Evolutionary conservation across 2,797 vertebrate species (phyloP).

Genomic region (Hydrolagus colliei): DNA sequence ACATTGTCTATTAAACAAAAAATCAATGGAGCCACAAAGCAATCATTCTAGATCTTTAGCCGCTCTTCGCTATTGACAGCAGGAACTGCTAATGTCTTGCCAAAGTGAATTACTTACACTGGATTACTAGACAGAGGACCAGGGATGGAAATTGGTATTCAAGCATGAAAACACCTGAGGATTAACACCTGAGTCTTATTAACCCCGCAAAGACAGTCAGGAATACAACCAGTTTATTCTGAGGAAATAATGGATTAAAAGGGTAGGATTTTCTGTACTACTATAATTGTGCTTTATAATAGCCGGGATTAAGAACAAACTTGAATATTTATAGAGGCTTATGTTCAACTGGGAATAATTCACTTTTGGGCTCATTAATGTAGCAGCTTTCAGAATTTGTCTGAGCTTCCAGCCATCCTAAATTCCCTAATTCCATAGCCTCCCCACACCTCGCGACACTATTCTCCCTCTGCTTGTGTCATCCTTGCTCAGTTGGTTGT

Average conservation of each 20-base stretch:
- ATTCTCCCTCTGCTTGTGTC: too few relatives aligned
- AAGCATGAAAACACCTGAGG: conserved; percentile 31
- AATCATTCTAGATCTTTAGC: conserved; percentile 31
- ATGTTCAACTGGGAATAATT: too few relatives aligned
- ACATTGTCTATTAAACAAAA: conserved; percentile 28
- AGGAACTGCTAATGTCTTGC: conserved; percentile 32
- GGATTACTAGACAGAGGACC: conserved; percentile 30
- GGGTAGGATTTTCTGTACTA: neutral
- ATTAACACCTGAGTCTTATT: conserved; percentile 31
- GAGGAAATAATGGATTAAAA: neutral
- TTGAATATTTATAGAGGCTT: too few relatives aligned
- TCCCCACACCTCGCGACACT: too few relatives aligned
- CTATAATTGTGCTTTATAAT: neutral
- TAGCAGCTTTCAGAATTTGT: too few relatives aligned
- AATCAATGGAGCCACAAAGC: conserved; percentile 31
- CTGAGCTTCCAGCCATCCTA: too few relatives aligned
- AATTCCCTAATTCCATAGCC: too few relatives aligned
- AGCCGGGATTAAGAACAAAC: too few relatives aligned
- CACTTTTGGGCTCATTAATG: too few relatives aligned
- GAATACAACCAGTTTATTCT: neutral
- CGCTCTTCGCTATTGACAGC: conserved; percentile 31
- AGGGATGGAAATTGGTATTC: conserved; percentile 22
- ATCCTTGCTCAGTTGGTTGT: too few relatives aligned
- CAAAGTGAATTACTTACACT: conserved; percentile 33
- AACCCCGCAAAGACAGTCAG: neutral